phyloP scores from a whole-genome alignment of 2,888 invertebrate genomes.

The Timema podura region DNA sequence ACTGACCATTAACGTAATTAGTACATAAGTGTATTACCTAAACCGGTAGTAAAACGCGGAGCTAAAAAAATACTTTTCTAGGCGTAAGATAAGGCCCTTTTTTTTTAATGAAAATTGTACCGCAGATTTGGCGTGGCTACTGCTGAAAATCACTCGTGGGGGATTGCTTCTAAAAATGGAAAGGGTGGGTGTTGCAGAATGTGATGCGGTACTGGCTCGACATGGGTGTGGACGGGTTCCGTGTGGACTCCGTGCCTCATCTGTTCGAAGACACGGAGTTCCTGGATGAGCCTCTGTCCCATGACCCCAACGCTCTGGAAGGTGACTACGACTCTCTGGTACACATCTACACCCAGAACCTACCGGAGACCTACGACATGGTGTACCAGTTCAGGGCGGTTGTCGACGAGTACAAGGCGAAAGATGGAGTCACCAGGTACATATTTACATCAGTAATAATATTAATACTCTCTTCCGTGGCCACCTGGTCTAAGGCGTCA shows the following conservation, averaged over 20 bases:
- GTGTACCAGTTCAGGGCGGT: slow-evolving; percentile 62
- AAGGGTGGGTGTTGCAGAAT: neutral
- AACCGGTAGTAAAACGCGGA: too few relatives aligned
- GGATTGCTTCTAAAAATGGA: too few relatives aligned
- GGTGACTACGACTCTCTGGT: slow-evolving; percentile 53
- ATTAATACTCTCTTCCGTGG: neutral
- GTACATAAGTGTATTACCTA: too few relatives aligned
- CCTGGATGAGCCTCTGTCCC: slow-evolving; percentile 56
- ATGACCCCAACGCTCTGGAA: slow-evolving; percentile 39
- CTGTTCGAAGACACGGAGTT: slow-evolving; percentile 56
- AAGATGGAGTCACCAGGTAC: slow-evolving; percentile 45
- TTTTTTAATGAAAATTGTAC: too few relatives aligned
- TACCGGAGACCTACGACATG: slow-evolving; percentile 58
- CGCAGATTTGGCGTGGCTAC: too few relatives aligned
- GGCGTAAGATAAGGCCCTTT: too few relatives aligned
- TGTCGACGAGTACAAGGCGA: slow-evolving; percentile 53
- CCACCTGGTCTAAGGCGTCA: too few relatives aligned
- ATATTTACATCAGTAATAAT: slow-evolving; percentile 14
- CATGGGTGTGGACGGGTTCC: slow-evolving; percentile 71
- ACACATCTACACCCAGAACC: slow-evolving; percentile 60
- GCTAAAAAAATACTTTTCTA: too few relatives aligned
- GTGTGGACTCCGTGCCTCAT: slow-evolving; percentile 71
- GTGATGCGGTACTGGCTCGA: slow-evolving; percentile 10
- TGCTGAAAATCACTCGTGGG: too few relatives aligned
- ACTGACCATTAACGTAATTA: too few relatives aligned